phyloP scores from a whole-genome alignment of 1,140 invertebrate species.

The Megalopta genalis region DNA sequence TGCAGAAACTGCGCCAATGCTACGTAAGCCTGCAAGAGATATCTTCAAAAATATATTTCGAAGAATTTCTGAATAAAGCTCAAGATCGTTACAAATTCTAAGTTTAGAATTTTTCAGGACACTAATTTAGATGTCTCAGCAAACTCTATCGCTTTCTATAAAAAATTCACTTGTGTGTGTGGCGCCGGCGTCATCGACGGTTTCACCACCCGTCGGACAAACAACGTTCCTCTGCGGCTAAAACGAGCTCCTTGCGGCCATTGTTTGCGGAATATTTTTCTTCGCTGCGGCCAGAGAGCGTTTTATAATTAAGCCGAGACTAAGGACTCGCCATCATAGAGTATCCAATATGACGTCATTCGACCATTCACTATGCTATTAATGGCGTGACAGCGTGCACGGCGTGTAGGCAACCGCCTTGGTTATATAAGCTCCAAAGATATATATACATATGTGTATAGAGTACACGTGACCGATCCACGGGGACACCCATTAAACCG shows the following conservation, averaged over 20 bases:
- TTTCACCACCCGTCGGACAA: neutral
- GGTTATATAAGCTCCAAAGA: constrained; percentile 9
- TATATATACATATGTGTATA: constrained; percentile 15
- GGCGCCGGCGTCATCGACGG: neutral
- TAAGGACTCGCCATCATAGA: neutral
- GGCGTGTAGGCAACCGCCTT: constrained; percentile 28
- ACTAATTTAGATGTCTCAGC: neutral
- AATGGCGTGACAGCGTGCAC: constrained; percentile 33
- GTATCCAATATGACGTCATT: constrained; percentile 32
- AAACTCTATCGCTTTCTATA: neutral
- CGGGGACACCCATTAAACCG: constrained; percentile 50
- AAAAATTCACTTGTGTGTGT: neutral
- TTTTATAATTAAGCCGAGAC: constrained; percentile 30
- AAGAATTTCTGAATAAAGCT: too few species aligned
- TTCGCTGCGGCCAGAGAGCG: neutral
- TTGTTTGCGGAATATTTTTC: neutral
- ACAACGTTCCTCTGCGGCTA: neutral
- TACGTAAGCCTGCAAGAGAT: too few species aligned
- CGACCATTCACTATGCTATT: constrained; percentile 38
- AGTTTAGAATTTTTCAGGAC: too few species aligned
- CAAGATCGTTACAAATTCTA: too few species aligned
- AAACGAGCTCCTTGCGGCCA: neutral
- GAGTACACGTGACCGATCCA: constrained; percentile 43
- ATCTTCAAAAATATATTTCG: too few species aligned
- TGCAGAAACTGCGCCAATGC: too few species aligned